phyloP scores from a whole-genome alignment of 2,888 invertebrate genomes.

The Agrotis ipsilon region DNA sequence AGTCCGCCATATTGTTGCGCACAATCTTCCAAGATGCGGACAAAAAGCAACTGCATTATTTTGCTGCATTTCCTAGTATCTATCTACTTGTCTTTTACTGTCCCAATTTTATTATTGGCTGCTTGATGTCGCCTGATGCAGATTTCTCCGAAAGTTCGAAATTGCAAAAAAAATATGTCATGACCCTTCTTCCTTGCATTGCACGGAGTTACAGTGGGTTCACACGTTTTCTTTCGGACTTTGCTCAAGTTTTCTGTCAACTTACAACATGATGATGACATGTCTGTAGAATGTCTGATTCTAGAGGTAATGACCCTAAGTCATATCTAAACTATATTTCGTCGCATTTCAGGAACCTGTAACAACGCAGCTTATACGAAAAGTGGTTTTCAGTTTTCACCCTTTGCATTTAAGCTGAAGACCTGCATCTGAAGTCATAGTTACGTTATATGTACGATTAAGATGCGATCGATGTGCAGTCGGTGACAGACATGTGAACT shows the following conservation, averaged over 20 bases:
- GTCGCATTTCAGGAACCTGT: too few relatives aligned
- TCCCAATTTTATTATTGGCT: background rate
- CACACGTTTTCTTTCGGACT: background rate
- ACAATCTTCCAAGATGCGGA: constrained; percentile 1
- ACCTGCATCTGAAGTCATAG: background rate
- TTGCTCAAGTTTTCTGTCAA: background rate
- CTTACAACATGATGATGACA: too few relatives aligned
- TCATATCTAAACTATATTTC: too few relatives aligned
- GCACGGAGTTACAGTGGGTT: background rate
- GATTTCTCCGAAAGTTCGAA: too few relatives aligned
- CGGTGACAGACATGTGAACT: too few relatives aligned
- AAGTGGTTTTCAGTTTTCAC: too few relatives aligned
- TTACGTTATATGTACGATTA: too few relatives aligned
- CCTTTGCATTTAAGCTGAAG: background rate
- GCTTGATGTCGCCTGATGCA: background rate
- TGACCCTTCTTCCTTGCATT: background rate
- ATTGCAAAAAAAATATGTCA: background rate
- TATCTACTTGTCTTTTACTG: background rate
- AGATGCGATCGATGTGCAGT: too few relatives aligned
- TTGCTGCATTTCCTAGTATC: background rate
- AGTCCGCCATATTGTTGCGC: constrained; percentile 17
- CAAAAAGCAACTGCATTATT: background rate
- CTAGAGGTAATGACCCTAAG: too few relatives aligned
- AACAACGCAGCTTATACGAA: too few relatives aligned
- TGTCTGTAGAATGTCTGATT: too few relatives aligned